phyloP scores from a whole-genome alignment of 2,797 vertebrate species.

The Oreochromis grahami region DNA sequence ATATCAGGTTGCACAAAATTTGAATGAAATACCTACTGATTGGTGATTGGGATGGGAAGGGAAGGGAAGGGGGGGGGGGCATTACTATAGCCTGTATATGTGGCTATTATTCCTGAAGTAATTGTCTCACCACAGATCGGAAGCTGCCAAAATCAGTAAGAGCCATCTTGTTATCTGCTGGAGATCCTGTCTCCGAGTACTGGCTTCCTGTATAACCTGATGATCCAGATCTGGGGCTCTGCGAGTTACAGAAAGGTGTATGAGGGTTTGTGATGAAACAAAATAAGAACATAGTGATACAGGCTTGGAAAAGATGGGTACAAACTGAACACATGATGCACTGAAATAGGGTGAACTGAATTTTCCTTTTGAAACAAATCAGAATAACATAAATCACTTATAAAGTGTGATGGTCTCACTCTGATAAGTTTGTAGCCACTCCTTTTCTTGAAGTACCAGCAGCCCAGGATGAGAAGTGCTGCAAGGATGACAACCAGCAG shows the following conservation, averaged over 20 bases:
- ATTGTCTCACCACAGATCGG: conserved; percentile 74
- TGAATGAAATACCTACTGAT: not conserved
- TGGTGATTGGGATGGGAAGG: no score
- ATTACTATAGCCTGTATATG: not conserved
- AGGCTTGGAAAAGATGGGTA: not conserved
- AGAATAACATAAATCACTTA: not conserved
- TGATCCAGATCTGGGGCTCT: conserved; percentile 61
- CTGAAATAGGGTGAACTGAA: not conserved
- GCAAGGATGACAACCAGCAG: conserved; percentile 85
- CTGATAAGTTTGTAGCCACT: conserved; percentile 85
- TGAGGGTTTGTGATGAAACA: not conserved
- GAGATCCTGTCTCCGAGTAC: conserved; percentile 67
- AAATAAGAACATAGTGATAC: not conserved
- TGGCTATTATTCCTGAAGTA: not conserved
- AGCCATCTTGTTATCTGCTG: conserved; percentile 78
- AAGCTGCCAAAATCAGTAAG: conserved; percentile 80
- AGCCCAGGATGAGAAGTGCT: conserved; percentile 83
- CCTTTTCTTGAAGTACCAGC: conserved; percentile 89
- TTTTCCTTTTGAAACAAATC: not conserved
- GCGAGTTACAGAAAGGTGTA: not conserved
- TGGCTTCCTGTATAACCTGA: conserved; percentile 55
- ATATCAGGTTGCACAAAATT: not conserved
- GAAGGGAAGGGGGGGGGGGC: no score
- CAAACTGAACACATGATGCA: not conserved
- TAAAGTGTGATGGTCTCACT: conserved; percentile 64